These are phyloP conservation scores for Serilophus lunatus DNA, from an alignment of 2,113 vertebrate genomes.

Conservation along the genomic window DNA sequence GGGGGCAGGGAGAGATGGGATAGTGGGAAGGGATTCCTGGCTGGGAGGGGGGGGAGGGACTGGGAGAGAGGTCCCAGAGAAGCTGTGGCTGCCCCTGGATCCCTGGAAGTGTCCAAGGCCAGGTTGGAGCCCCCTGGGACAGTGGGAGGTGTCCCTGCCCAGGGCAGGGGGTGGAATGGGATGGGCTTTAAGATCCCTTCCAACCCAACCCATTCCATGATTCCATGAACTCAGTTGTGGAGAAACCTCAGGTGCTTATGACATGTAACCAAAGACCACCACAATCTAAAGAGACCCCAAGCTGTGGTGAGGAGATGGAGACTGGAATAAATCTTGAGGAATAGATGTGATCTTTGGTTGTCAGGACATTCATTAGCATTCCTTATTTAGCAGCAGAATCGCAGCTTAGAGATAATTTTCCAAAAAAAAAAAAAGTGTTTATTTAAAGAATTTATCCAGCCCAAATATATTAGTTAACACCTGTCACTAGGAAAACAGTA, in stretches of 20 bases:
- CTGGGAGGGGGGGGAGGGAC: background rate
- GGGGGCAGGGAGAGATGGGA: background rate
- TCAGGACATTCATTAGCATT: background rate
- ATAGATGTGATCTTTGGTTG: background rate
- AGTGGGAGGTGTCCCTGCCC: background rate
- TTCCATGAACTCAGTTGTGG: background rate
- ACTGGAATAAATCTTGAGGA: background rate
- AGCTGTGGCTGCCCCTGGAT: background rate
- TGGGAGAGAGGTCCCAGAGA: background rate
- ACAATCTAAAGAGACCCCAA: background rate
- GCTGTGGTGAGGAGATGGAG: background rate
- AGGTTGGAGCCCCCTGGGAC: fast-evolving
- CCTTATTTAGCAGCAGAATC: background rate
- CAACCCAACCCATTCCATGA: background rate
- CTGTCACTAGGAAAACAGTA: background rate
- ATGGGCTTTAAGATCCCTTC: background rate
- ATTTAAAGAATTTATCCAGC: background rate
- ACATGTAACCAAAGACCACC: background rate
- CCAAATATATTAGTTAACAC: background rate
- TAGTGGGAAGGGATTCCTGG: background rate
- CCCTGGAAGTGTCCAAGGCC: background rate
- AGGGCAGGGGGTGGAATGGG: fast-evolving
- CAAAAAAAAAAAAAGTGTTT: background rate
- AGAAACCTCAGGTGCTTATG: background rate
- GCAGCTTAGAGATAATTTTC: background rate